Evolutionary conservation across 1,140 invertebrate genomes (phyloP), one percentile per base, ranked within the genome.

Genomic region (Akabosia matsudoensis): DNA sequence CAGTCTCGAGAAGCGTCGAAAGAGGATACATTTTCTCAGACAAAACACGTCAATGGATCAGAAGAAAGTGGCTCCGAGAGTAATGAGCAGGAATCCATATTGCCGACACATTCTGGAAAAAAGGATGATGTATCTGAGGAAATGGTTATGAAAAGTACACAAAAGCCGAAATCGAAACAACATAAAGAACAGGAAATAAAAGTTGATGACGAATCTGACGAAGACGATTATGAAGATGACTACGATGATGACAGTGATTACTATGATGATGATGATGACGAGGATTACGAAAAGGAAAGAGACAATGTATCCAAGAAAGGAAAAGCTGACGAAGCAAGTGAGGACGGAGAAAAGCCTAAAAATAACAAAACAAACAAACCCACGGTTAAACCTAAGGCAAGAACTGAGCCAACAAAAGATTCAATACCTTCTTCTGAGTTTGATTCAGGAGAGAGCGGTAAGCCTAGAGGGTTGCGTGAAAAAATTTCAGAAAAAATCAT

Each of bases 401-500:
- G 7, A 45, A 45, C 37, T 45, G 18, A 45, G 18, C 18, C 37
- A 10, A 45, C 37, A 18, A 45, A 61, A 61, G 54, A 13, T 61
- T n/a, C 7, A 24, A 61, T 3, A 10, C 31, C 61, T 67, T 28
- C 61, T 30, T 30, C 61, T 16, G 61, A 67, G 10, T 67, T 67
- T 7, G 31, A 10, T 10, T 67, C 61, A 7, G 61, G 61, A 13
- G 61, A 67, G 28, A 7, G 4, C 28, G 7, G 26, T 4, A 28
- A 30, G 26, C 61, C 61, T 16, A 67, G 30, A 31, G 2, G 30
- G 4, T 31, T 67, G 61, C 61, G 61, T 31, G 61, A 67, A n/a
- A 67, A 67, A 67, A 67, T 67, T 10, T 67, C 61, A 4, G 61
- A 67, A 10, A 67, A 67, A 31, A 67, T 67, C 4, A 67, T 67